A percentile compares a stretch with the other conserved stretches of the same genome.
Evolutionary conservation across 1,140 invertebrate genomes (phyloP).

Genomic region (Drosophila sp.): DNA sequence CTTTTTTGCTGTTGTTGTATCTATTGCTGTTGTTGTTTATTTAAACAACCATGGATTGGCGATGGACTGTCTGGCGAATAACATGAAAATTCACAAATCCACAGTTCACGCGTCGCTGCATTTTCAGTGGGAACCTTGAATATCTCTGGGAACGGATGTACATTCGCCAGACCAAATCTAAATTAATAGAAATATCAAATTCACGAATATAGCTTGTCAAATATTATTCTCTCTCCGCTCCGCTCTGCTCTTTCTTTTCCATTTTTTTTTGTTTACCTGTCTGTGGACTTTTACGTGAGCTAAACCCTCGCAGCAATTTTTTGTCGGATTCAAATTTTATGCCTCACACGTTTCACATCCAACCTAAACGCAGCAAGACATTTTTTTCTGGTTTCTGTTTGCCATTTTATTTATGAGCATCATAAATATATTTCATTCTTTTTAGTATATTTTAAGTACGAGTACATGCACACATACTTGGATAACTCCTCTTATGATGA

Average conservation of each 20-base stretch:
- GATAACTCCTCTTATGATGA: slow-evolving; percentile 57
- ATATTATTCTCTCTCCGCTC: slow-evolving; percentile 24
- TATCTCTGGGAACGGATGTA: slow-evolving; percentile 48
- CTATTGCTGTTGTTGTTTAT: slow-evolving; percentile 21
- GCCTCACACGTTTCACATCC: slow-evolving; percentile 69
- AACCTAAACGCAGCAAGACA: slow-evolving; percentile 20
- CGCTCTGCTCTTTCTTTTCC: background rate
- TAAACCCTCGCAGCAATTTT: slow-evolving; percentile 29
- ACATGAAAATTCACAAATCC: slow-evolving; percentile 35
- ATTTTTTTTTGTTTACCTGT: slow-evolving; percentile 33
- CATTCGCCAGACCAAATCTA: slow-evolving; percentile 42
- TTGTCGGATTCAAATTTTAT: slow-evolving; percentile 53
- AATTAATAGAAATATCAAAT: slow-evolving; percentile 59
- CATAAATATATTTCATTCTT: slow-evolving; percentile 71
- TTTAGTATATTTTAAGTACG: slow-evolving; percentile 52
- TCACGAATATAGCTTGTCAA: slow-evolving; percentile 39
- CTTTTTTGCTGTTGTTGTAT: slow-evolving; percentile 18
- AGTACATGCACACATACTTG: slow-evolving; percentile 33
- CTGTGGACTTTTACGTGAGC: slow-evolving; percentile 39
- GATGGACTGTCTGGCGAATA: slow-evolving; percentile 21
- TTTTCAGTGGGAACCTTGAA: slow-evolving; percentile 33
- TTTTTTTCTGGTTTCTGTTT: slow-evolving; percentile 45
- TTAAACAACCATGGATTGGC: slow-evolving; percentile 26
- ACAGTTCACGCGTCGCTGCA: slow-evolving; percentile 62
- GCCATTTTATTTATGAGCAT: slow-evolving; percentile 72